Evolutionary conservation across 2,113 vertebrate species (phyloP).

Genomic region (Pollimyrus isidori): DNA sequence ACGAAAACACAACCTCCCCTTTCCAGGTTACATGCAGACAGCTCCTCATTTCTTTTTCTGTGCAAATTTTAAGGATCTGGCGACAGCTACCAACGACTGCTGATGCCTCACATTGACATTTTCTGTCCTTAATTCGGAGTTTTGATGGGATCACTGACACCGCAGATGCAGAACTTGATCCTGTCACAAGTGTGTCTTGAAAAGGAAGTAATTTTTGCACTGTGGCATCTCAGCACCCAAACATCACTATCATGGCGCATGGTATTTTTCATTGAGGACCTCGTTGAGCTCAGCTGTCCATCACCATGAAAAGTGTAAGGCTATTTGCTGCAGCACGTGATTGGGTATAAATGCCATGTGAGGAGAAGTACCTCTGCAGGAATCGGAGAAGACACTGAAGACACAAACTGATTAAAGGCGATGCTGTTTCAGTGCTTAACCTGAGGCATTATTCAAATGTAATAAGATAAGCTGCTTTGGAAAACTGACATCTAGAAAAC

Average conservation of each 20-base stretch:
- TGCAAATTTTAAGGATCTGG: neutral
- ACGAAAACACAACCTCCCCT: neutral
- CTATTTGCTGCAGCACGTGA: neutral
- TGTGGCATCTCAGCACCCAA: neutral
- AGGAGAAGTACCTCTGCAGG: neutral
- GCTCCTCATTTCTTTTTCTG: neutral
- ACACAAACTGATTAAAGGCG: neutral
- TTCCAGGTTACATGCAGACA: neutral
- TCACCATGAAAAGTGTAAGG: neutral
- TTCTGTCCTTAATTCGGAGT: neutral
- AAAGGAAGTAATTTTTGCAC: neutral
- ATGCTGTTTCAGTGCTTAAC: constrained; percentile 1
- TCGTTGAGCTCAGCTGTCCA: neutral
- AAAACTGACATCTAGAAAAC: neutral
- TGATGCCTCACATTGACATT: neutral
- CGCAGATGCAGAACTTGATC: neutral
- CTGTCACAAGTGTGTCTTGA: neutral
- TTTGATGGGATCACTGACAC: neutral
- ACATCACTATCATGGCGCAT: neutral
- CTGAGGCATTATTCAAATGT: neutral
- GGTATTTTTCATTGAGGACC: neutral
- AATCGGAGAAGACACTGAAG: neutral
- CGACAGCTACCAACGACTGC: neutral
- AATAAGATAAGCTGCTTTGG: neutral
- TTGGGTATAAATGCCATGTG: neutral